Evolutionary conservation across 2,113 vertebrate genomes (phyloP), one percentile per base, ranked within the genome.

Genomic region (Atrichornis clamosus): DNA sequence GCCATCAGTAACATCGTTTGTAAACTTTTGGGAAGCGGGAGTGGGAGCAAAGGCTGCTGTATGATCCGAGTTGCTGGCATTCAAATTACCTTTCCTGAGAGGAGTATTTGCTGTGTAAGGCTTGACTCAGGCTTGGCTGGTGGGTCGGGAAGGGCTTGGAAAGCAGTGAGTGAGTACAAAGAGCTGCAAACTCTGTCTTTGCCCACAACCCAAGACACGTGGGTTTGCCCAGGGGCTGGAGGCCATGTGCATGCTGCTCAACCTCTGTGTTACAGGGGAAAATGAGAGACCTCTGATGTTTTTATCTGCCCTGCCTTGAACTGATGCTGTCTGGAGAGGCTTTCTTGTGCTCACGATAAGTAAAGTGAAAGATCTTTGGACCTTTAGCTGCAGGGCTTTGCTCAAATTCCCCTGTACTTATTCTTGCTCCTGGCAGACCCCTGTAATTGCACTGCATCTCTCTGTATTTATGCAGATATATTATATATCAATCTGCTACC

Each of bases 1-100:
- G 93, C 93, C 93, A 81, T 84, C 72, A 90, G 46, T 15, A 93
- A 64, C 77, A 72, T 42, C n/a, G 27, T 96, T 95, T 97, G 89
- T 97, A 96, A 96, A 96, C 84, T 95, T 98, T 97, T 95, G 62
- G 70, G 78, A 82, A 63, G 91, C 32, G 0, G 86, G 69, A 91
- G 69, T 5, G 58, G 60, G 33, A 47, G 84, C 50, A 59, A 49
- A 65, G 62, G 52, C 50, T 72, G 75, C 62, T 39, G 47, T 18
- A 4, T 4, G 35, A 76, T 74, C 84, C 11, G 47, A 93, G 90
- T 32, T 17, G 2, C 77, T 33, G 37, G 47, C 72, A 41, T 65
- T 84, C 74, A 56, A 78, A 84, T 90, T 72, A 17, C 44, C 69
- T 80, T 73, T 49, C 6, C n/a, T 3, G 8, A 60, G 49, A 4